phyloP scores from a whole-genome alignment of 2,113 vertebrate species.

The Murina feae region DNA sequence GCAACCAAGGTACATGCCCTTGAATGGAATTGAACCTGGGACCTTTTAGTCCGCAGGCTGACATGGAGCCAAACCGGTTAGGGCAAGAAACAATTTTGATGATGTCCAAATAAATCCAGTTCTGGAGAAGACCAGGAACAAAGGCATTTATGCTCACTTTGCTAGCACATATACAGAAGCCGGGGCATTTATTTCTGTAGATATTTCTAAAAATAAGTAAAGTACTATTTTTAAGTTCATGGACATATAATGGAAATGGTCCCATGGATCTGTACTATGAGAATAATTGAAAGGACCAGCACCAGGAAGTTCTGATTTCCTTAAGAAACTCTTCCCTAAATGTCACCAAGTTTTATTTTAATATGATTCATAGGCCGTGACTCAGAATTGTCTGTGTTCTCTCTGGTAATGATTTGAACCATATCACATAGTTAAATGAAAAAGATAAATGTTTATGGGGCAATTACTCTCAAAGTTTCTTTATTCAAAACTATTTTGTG shows the following conservation, averaged over 20 bases:
- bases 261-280: neutral
- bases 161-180: neutral
- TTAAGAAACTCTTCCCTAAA: neutral
- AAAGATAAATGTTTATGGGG: constrained; percentile 25
- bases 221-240: neutral
- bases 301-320: neutral
- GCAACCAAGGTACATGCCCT: too few relatives aligned
- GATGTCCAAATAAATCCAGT: neutral
- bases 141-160: neutral
- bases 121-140: neutral
- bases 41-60: too few relatives aligned
- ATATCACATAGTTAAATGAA: neutral
- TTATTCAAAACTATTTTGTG: neutral
- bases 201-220: neutral
- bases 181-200: neutral
- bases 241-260: neutral
- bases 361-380: neutral
- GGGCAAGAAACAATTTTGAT: neutral
- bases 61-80: too few relatives aligned
- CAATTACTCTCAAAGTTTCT: neutral
- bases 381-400: neutral
- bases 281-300: neutral
- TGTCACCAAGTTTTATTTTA: neutral
- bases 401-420: neutral
- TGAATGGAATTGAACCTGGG: too few relatives aligned